Conservation (phyloP, 2,888 invertebrate genomes). For the Agrochola macilenta region DNA sequence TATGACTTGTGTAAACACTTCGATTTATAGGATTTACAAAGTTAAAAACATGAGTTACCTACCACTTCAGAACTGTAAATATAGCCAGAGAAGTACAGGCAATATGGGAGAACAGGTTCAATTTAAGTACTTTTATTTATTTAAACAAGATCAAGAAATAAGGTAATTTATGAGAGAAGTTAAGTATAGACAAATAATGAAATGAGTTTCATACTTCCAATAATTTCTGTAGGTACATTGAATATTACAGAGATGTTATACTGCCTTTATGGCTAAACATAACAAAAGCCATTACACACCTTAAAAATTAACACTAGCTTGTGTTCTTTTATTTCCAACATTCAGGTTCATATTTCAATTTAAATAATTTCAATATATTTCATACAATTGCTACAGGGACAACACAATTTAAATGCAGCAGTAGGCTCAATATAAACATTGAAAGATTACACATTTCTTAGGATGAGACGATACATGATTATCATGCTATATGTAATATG, state of each 20-base stretch:
- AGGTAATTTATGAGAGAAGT: neutral
- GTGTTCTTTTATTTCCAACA: conserved; percentile 20
- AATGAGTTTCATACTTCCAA: conserved; percentile 27
- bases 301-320: conserved; percentile 17
- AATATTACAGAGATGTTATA: conserved; percentile 11
- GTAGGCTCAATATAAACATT: conserved; percentile 33
- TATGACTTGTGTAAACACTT: conserved; percentile 18
- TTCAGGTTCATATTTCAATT: conserved; percentile 5
- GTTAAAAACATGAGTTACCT: conserved; percentile 13
- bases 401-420: conserved; percentile 59
- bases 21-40: conserved; percentile 7
- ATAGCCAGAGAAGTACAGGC: neutral
- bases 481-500: conserved; percentile 4
- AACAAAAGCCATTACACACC: conserved; percentile 7
- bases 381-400: conserved; percentile 27
- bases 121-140: conserved; percentile 50
- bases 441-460: conserved; percentile 42
- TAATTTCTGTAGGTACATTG: conserved; percentile 3
- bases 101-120: neutral
- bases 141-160: conserved; percentile 6
- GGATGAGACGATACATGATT: conserved; percentile 13
- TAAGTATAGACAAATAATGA: neutral
- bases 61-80: conserved; percentile 11
- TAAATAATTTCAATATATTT: conserved; percentile 9
- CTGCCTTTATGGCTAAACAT: neutral